Evolutionary conservation across 2,797 vertebrate species (phyloP), one percentile per base, ranked within the genome.

Genomic region (Nothura maculosa): DNA sequence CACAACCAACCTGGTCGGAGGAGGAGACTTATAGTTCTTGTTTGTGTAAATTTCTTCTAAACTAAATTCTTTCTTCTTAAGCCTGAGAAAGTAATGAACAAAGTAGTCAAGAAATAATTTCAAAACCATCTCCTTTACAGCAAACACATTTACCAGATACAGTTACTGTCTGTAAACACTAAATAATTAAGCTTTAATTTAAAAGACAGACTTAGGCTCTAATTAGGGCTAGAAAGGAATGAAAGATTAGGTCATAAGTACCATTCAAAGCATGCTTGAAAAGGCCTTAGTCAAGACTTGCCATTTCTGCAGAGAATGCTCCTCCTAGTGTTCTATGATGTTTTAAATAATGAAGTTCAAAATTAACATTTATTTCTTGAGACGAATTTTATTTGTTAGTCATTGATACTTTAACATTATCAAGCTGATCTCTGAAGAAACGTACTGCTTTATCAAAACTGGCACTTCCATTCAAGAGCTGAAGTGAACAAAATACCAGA

Each of bases 1-100:
- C 34, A 82, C 25, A 72, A 96, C 97, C 72, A 92, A 99, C 99
- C 99, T 99, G 97, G 98, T 98, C 69, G 98, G 95, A 79, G 98
- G 98, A 73, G 99, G 99, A n/a, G 99, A 98, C 77, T 98, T 99
- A 90, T 99, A 99, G 96, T 99, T 99, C 97, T 99, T 99, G 97
- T 99, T 99, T 78, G 99, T 99, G 92, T 99, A 99, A 93, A 99
- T 99, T 97, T 99, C 99, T 97, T 99, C 99, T 96, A 99, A 97
- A 96, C 99, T 99, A 96, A 99, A 99, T 93, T 99, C 99, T 88
- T 99, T 99, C 97, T 99, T 99, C 97, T 99, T 99, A 93, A 99
- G 96, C 95, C 99, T 99, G 92, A 79, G 97, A 97, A 87, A 96
- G 87, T 55, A 86, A 96, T 2, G 54, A 87, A 87, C 43, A 77